Evolutionary conservation across 2,113 vertebrate species (phyloP), one percentile per base, ranked within the genome.

Genomic region (Gavia stellata): DNA sequence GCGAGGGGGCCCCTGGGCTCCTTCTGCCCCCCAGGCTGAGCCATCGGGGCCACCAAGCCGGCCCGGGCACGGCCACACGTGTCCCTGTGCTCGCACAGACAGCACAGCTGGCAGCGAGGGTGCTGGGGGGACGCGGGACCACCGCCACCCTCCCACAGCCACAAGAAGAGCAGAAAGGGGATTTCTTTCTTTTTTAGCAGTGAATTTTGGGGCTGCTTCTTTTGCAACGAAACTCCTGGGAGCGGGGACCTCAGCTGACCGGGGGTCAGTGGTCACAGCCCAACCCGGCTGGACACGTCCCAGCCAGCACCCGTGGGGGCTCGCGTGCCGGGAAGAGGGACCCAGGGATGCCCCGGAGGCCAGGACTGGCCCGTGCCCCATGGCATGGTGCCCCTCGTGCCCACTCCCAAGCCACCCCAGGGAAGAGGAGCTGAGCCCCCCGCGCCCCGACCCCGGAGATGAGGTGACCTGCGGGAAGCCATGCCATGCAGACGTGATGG

Each of bases 401-500:
- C 68, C 52, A 9, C 59, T 81, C 88, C 45, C 81, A 26, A 45
- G 8, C 59, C 56, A 5, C 73, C 87, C 93, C 8, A 9, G 49
- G 44, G 19, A n/a, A 62, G 31, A 79, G 56, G 38, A 59, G 38
- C 44, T 17, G 59, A 90, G 53, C 71, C 88, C 75, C 34, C 42
- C 12, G 0, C 9, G 2, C 77, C 86, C 92, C 5, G 0, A 9
- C 50, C 67, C 67, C 4, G 2, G 91, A 9, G 28, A 81, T 84
- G 90, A 88, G 2, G 86, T 90, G 86, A 90, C 78, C 66, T 81
- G 86, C 68, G 13, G 70, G 82, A 90, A 84, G 95, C 90, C 63
- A 90, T 82, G 94, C 80, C 88, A 79, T 94, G 95, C 86, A 84
- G 92, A 81, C 34, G 42, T 44, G 89, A 94, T 92, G 84, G 65